These are phyloP conservation scores for Proisotoma minuta DNA, from an alignment of 2,888 invertebrate genomes.

Conservation along the genomic window DNA sequence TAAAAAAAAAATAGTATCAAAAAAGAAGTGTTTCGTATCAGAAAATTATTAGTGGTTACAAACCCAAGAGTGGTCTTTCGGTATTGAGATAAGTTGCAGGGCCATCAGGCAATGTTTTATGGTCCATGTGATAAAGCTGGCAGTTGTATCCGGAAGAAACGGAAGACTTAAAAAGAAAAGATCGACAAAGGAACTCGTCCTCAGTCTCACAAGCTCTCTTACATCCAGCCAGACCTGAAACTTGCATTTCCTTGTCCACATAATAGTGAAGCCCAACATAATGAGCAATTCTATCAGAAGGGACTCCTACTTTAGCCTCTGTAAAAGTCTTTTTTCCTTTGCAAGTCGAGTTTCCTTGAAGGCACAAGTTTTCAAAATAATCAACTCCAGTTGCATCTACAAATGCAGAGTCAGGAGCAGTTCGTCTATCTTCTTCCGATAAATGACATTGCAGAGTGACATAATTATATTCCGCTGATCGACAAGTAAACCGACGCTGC, in stretches of 20 bases:
- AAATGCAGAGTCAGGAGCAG: constrained; percentile 81
- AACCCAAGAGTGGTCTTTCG: no score
- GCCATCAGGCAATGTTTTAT: constrained; percentile 85
- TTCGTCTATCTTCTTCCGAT: constrained; percentile 81
- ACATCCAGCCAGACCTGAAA: constrained; percentile 83
- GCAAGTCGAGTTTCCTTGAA: constrained; percentile 83
- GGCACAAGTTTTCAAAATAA: constrained; percentile 85
- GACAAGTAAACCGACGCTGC: constrained; percentile 81
- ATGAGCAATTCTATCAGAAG: constrained; percentile 85
- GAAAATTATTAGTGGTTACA: no score
- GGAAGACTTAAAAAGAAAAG: constrained; percentile 61
- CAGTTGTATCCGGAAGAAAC: constrained; percentile 72
- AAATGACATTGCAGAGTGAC: constrained; percentile 85
- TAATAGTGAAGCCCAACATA: constrained; percentile 85
- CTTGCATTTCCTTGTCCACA: constrained; percentile 82
- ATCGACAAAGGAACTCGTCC: constrained; percentile 84
- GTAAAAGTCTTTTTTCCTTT: constrained; percentile 74
- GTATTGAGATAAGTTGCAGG: constrained; percentile 81
- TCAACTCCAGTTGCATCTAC: constrained; percentile 79
- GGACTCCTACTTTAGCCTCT: constrained; percentile 78
- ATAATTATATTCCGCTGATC: constrained; percentile 90
- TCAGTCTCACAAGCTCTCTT: constrained; percentile 86
- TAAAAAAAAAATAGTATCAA: no score
- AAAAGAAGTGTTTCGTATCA: no score
- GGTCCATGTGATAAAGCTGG: constrained; percentile 76